A percentile compares a stretch with the other conserved stretches of the same genome.
Conservation (phyloP, 1,140 invertebrate species). For the Drosophila biarmipes region DNA sequence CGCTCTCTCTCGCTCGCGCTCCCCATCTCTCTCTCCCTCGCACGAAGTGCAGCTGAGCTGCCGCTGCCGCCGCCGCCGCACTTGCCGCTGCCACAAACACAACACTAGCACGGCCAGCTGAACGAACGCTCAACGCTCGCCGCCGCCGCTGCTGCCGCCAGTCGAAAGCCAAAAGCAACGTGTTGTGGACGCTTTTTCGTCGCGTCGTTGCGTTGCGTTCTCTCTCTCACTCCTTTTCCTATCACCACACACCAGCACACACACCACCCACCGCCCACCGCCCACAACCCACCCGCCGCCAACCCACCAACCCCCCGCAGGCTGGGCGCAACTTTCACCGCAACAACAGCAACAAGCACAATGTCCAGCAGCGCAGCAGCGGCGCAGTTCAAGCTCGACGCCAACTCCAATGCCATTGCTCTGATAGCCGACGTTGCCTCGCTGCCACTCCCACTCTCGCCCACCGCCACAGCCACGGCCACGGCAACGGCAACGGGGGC, state of each 20-base stretch:
- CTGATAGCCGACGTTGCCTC: slow-evolving; percentile 64
- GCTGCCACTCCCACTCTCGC: slow-evolving; percentile 38
- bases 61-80: slow-evolving; percentile 53
- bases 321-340: slow-evolving; percentile 67
- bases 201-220: slow-evolving; percentile 77
- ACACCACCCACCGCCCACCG: slow-evolving; percentile 18
- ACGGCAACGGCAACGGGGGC: slow-evolving; percentile 17
- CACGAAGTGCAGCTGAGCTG: slow-evolving; percentile 80
- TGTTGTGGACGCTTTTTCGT: slow-evolving; percentile 83
- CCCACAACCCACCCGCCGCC: slow-evolving; percentile 33
- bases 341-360: slow-evolving; percentile 18
- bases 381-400: slow-evolving; percentile 71
- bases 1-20: slow-evolving; percentile 17
- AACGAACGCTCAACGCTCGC: slow-evolving; percentile 56
- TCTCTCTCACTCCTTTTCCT: slow-evolving; percentile 20
- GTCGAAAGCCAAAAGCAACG: slow-evolving; percentile 83
- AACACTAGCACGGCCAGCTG: slow-evolving; percentile 22
- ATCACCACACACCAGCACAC: slow-evolving; percentile 20
- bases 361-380: slow-evolving; percentile 74
- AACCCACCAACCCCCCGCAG: slow-evolving; percentile 22
- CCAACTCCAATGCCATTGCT: slow-evolving; percentile 71
- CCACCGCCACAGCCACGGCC: slow-evolving; percentile 17
- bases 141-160: slow-evolving; percentile 74
- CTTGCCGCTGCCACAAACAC: slow-evolving; percentile 62
- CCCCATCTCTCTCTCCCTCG: slow-evolving; percentile 55